Conservation (phyloP, 2,797 vertebrate genomes). For the Austrolebias charrua region DNA sequence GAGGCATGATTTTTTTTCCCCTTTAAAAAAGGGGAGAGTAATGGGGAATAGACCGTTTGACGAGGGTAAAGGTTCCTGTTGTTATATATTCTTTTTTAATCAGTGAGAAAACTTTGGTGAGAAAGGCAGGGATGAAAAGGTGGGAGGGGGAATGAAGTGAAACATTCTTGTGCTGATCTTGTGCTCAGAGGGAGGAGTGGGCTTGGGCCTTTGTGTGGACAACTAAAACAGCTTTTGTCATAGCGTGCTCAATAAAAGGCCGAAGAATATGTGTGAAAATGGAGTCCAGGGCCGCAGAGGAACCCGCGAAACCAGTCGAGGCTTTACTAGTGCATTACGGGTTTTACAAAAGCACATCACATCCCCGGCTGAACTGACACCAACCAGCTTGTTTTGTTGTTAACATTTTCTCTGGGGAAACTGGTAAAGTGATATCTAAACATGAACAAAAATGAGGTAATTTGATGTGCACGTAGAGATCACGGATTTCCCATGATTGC, state of each 20-base stretch:
- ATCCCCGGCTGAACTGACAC: slow-evolving; percentile 49
- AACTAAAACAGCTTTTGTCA: slow-evolving; percentile 86
- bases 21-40: slow-evolving; percentile 41
- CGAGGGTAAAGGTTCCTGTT: slow-evolving; percentile 77
- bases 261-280: slow-evolving; percentile 82
- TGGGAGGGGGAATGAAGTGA: slow-evolving; percentile 77
- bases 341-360: slow-evolving; percentile 64
- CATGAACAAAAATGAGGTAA: too few relatives aligned
- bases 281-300: slow-evolving; percentile 62
- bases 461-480: too few relatives aligned
- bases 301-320: slow-evolving; percentile 64
- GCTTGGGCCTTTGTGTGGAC: slow-evolving; percentile 79
- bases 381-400: slow-evolving; percentile 47
- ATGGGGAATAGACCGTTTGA: slow-evolving; percentile 61
- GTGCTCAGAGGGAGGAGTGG: slow-evolving; percentile 78
- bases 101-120: slow-evolving; percentile 82
- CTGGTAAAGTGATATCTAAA: slow-evolving; percentile 42
- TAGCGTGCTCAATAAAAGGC: slow-evolving; percentile 79
- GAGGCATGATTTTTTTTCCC: slow-evolving; percentile 67
- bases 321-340: slow-evolving; percentile 56
- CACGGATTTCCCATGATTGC: neutral
- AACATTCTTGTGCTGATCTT: slow-evolving; percentile 81
- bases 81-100: slow-evolving; percentile 84
- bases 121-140: slow-evolving; percentile 81
- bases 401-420: slow-evolving; percentile 48